Percentiles rank a stretch among this genome's conserved stretches.
phyloP scores from a whole-genome alignment of 2,113 vertebrate genomes.

The Blennius ocellaris region DNA sequence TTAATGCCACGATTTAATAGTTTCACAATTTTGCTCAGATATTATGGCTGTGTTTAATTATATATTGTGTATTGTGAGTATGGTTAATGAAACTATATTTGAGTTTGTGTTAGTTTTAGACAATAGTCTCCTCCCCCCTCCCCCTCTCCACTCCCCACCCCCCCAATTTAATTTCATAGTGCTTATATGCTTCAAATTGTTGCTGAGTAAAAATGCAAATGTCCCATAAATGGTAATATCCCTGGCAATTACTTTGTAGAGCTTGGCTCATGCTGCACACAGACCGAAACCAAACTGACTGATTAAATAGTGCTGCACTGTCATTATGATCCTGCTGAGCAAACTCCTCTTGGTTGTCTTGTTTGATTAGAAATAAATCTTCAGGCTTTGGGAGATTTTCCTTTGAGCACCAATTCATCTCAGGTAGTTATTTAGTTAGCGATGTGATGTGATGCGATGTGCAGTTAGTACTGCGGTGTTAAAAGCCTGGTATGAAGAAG shows the following conservation, averaged over 20 bases:
- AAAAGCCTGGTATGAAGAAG: slow-evolving; percentile 30
- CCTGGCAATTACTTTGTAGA: slow-evolving; percentile 76
- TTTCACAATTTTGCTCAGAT: not conserved
- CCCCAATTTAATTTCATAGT: slow-evolving; percentile 49
- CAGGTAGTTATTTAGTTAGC: slow-evolving; percentile 68
- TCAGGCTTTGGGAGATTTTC: slow-evolving; percentile 75
- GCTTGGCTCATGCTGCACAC: slow-evolving; percentile 71
- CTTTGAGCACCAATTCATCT: slow-evolving; percentile 45
- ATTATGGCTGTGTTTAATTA: not conserved
- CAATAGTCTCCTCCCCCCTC: slow-evolving; percentile 26
- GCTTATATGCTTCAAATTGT: slow-evolving; percentile 57
- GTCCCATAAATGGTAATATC: slow-evolving; percentile 53
- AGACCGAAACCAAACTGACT: slow-evolving; percentile 74
- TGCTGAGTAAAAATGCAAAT: slow-evolving; percentile 68
- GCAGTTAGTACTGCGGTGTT: slow-evolving; percentile 39
- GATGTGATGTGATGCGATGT: slow-evolving; percentile 49
- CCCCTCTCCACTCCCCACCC: not conserved
- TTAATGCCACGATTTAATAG: slow-evolving; percentile 4
- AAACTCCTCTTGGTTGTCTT: slow-evolving; percentile 77
- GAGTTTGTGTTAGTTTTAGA: slow-evolving; percentile 23
- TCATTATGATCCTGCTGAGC: slow-evolving; percentile 68
- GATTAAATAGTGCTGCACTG: slow-evolving; percentile 76
- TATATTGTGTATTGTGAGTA: not conserved
- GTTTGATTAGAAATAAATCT: slow-evolving; percentile 85
- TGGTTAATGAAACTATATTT: slow-evolving; percentile 10